Conservation (phyloP, 2,888 invertebrate species). For the Nomada ruficornis region DNA sequence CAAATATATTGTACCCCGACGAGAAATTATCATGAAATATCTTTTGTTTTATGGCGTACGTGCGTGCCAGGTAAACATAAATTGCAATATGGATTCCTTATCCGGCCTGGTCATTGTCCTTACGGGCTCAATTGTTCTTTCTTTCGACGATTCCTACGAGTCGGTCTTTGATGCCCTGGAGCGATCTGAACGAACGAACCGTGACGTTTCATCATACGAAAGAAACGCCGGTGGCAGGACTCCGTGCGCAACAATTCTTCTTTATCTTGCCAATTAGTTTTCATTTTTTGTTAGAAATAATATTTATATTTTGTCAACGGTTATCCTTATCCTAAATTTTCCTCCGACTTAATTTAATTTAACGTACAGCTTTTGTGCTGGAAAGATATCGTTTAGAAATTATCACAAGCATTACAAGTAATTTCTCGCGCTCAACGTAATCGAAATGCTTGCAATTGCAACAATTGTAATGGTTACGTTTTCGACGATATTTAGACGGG, state of each 20-base stretch:
- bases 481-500: not conserved
- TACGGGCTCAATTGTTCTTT: conserved; percentile 63
- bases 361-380: not conserved
- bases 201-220: conserved; percentile 75
- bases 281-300: not conserved
- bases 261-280: conserved; percentile 7
- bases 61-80: conserved; percentile 3
- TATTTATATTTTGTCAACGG: no score
- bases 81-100: conserved; percentile 57
- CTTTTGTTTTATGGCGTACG: not conserved
- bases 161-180: conserved; percentile 57
- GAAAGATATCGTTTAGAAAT: not conserved
- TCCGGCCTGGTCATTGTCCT: conserved; percentile 63
- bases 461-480: no score
- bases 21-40: conserved; percentile 48
- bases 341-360: not conserved
- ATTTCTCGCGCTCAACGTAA: no score
- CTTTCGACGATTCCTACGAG: conserved; percentile 53
- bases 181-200: conserved; percentile 70
- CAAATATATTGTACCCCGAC: conserved; percentile 13
- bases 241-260: conserved; percentile 33
- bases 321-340: not conserved
- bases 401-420: not conserved
- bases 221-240: conserved; percentile 50
- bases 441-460: no score